These are phyloP conservation scores for Tauraco erythrolophus DNA, from an alignment of 2,113 vertebrate species.

Conservation along the genomic window DNA sequence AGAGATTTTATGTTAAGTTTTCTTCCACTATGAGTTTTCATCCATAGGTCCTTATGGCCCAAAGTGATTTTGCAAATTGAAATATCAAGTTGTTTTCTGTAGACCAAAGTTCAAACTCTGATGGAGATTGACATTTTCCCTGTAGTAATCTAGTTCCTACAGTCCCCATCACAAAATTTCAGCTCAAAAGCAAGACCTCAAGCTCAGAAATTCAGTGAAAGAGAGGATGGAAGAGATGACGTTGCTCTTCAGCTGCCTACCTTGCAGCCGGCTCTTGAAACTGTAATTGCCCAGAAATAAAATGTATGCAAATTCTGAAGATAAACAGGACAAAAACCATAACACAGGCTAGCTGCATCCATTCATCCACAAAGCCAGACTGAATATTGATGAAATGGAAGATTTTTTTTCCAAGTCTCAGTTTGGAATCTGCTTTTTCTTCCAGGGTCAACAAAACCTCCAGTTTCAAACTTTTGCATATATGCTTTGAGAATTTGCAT, in stretches of 20 bases:
- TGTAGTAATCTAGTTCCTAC: neutral
- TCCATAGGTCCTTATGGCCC: neutral
- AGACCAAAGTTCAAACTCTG: neutral
- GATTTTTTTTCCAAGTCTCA: neutral
- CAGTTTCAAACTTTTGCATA: neutral
- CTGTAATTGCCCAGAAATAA: neutral
- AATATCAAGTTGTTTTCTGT: neutral
- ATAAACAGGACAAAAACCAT: neutral
- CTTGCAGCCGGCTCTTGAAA: neutral
- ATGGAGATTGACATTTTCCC: neutral
- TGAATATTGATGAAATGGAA: neutral
- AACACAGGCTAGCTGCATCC: neutral
- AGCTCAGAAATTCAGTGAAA: neutral
- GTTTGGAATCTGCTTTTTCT: neutral
- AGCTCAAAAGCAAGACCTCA: neutral
- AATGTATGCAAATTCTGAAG: neutral
- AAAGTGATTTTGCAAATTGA: neutral
- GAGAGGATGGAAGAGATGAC: neutral
- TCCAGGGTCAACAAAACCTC: slow-evolving; percentile 24
- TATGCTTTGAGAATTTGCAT: neutral
- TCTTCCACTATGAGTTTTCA: neutral
- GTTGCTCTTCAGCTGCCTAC: neutral
- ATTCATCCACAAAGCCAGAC: neutral
- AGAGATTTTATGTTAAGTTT: neutral
- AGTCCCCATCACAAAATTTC: neutral